Base-by-base conservation (phyloP, 23 tunicate genomes). In the Styela clava region DNA sequence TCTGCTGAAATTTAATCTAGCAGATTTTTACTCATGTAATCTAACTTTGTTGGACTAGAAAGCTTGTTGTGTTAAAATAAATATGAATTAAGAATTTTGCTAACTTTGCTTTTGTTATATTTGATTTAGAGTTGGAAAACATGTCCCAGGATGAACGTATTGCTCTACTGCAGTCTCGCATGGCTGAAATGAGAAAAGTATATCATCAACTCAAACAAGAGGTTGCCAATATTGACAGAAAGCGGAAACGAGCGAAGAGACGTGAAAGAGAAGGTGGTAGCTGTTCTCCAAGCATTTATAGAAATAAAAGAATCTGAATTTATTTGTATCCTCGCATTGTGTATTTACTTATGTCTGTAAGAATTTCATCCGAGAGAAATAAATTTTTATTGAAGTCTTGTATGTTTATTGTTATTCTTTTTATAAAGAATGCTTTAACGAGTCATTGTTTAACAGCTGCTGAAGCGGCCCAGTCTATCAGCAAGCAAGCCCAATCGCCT, bases 131-230 rank as follows among this genome's bases (percentile, higher is more conserved):
- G 34, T 80, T 91, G 33, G 76, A 87, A 9, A 31, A 25, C 22
- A 77, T 91, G 90, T 51, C 79, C 12, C 90, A 89, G 19, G 89
- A 91, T 16, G 84, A 91, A 21, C 81, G 90, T 24, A 91, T 91
- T 1, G 51, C 73, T 7, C 84, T 82, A 1, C 78, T 91, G 61
- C 85, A 86, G 74, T 36, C 79, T 7, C 69, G 83, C 24, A 71
- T 91, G 69, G 80, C 85, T 16, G 97, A 91, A 34, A 82, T 91
- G 87, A 69, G 90, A 68, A 86, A 82, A 36, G 82, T 86, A 12
- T 91, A 91, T 44, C 90, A 85, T 52, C 90, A 86, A 71, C 74
- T 91, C 25, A 91, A 91, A 69, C 97, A 91, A 69, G 97, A 91
- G 37, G 97, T 91, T 26, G 78, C 86, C 24, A 86, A 86, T 31